A percentile compares a stretch with the other conserved stretches of the same genome.
Conservation (phyloP, 2,797 vertebrate species). For the Apogon hyalosoma region DNA sequence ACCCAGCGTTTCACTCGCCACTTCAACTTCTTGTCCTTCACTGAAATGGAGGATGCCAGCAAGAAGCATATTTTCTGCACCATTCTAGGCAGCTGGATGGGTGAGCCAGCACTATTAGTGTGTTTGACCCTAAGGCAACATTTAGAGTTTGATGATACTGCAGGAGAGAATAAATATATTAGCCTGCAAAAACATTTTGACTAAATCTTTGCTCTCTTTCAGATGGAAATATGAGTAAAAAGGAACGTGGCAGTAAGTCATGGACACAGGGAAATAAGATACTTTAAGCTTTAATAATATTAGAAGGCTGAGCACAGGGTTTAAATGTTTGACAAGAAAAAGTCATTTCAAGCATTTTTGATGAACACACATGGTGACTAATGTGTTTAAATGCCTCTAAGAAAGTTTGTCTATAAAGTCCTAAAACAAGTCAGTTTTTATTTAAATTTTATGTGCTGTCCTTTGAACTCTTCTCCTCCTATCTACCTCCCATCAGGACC, state of each 20-base stretch:
- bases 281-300: neutral
- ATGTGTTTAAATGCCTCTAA: neutral
- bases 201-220: constrained; percentile 47
- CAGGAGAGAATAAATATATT: neutral
- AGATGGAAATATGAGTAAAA: constrained; percentile 85
- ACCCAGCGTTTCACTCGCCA: constrained; percentile 91
- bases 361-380: neutral
- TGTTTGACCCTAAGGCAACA: neutral
- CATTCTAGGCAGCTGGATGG: constrained; percentile 91
- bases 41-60: constrained; percentile 90
- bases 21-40: constrained; percentile 92
- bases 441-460: neutral
- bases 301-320: neutral
- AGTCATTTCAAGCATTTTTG: neutral
- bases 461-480: neutral
- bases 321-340: constrained; percentile 2
- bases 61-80: constrained; percentile 92
- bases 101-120: constrained; percentile 77
- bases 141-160: neutral
- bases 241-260: constrained; percentile 84
- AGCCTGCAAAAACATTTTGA: constrained; percentile 17
- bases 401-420: neutral
- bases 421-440: neutral
- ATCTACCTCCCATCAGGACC: constrained; percentile 55
- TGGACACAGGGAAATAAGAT: constrained; percentile 27